A percentile compares a stretch with the other conserved stretches of the same genome.
Evolutionary conservation across 1,140 invertebrate species (phyloP).

Genomic region (Aphaenogaster rudis): DNA sequence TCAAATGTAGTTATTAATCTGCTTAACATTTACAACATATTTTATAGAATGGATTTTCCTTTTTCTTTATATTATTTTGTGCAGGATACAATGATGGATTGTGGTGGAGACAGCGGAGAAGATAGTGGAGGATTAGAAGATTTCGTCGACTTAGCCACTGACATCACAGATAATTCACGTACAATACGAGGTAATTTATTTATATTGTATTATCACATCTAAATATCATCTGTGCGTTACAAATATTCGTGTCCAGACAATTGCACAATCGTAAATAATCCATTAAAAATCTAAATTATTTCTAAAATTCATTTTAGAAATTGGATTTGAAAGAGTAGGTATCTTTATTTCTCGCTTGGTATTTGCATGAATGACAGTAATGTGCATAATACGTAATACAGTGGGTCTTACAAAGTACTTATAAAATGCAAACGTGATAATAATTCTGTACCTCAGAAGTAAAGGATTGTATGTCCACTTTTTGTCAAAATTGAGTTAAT

Average conservation of each 20-base stretch:
- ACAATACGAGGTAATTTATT: conserved; percentile 80
- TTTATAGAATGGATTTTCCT: conserved; percentile 20
- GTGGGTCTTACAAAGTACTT: background rate
- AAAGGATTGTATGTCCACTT: no score
- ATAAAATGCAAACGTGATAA: conserved; percentile 1
- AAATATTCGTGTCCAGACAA: background rate
- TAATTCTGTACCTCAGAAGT: background rate
- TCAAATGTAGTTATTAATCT: conserved; percentile 3
- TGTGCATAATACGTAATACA: background rate
- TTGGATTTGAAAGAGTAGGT: background rate
- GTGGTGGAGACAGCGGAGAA: conserved; percentile 68
- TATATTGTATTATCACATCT: conserved; percentile 7
- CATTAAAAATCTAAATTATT: background rate
- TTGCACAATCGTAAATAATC: background rate
- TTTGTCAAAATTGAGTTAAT: no score
- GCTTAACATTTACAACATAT: background rate
- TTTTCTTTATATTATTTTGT: conserved; percentile 57
- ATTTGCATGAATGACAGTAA: conserved; percentile 14
- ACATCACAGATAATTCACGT: conserved; percentile 76
- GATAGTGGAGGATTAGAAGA: conserved; percentile 72
- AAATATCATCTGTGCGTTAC: background rate
- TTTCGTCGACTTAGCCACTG: conserved; percentile 73
- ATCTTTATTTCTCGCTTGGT: background rate
- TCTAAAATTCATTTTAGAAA: background rate
- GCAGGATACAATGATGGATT: conserved; percentile 82